Conservation (phyloP, 2,113 vertebrate species). For the Enhydra lutris region DNA sequence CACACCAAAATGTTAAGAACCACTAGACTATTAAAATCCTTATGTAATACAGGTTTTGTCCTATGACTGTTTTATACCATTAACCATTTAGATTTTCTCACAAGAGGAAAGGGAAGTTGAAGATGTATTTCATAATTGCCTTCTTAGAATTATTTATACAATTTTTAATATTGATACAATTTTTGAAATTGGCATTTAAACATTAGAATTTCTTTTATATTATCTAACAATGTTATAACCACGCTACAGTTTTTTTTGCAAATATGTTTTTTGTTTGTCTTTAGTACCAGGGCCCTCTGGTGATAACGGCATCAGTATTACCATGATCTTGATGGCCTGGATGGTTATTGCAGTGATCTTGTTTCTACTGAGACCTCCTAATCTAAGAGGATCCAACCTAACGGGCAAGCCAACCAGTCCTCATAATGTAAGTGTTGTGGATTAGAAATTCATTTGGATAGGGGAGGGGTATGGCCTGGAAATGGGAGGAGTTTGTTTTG, state of each 20-base stretch:
- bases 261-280: conserved; percentile 66
- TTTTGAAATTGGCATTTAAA: conserved; percentile 39
- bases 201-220: background rate
- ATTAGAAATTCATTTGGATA: background rate
- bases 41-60: background rate
- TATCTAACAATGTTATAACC: background rate
- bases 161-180: background rate
- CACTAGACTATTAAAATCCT: background rate
- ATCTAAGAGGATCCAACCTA: conserved; percentile 86
- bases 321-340: conserved; percentile 96
- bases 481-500: background rate
- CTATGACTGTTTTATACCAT: background rate
- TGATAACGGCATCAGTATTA: conserved; percentile 88
- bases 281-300: conserved; percentile 92
- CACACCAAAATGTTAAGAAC: background rate
- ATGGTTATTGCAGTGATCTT: conserved; percentile 91
- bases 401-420: conserved; percentile 88
- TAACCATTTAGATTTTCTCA: conserved; percentile 23
- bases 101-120: conserved; percentile 16
- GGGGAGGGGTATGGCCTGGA: background rate
- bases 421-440: conserved; percentile 86
- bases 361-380: conserved; percentile 92
- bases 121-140: background rate
- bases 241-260: background rate
- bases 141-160: conserved; percentile 17